These are phyloP conservation scores for Ennomos fuscantarius DNA, from an alignment of 2,888 invertebrate genomes.

Conservation along the genomic window DNA sequence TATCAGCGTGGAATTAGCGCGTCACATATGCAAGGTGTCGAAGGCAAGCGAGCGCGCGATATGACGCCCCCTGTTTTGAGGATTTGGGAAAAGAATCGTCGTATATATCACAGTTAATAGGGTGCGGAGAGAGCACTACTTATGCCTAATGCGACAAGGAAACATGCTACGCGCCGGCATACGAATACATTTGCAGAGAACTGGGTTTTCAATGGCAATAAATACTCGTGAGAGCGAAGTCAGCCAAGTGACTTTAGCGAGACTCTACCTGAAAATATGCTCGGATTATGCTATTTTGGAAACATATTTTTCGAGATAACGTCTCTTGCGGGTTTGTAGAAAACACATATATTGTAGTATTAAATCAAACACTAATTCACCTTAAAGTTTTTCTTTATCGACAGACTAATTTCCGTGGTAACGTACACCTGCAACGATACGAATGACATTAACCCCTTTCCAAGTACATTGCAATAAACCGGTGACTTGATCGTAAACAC, in stretches of 20 bases:
- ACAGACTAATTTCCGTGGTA: conserved; percentile 16
- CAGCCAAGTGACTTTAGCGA: conserved; percentile 48
- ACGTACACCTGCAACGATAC: conserved; percentile 55
- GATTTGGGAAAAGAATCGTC: conserved; percentile 82
- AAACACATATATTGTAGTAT: too few species aligned
- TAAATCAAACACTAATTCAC: too few species aligned
- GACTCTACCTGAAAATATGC: conserved; percentile 49
- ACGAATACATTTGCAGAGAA: conserved; percentile 72
- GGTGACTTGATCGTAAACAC: conserved; percentile 74
- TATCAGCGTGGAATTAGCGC: conserved; percentile 77
- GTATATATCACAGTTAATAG: conserved; percentile 84
- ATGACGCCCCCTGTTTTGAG: conserved; percentile 75
- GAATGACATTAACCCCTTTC: conserved; percentile 75
- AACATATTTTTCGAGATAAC: conserved; percentile 11
- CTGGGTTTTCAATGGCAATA: conserved; percentile 78
- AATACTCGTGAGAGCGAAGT: conserved; percentile 64
- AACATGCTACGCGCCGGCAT: conserved; percentile 76
- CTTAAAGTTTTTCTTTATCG: not conserved
- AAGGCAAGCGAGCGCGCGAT: conserved; percentile 69
- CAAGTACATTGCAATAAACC: conserved; percentile 73
- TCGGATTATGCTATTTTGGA: conserved; percentile 44
- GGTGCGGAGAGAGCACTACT: conserved; percentile 84
- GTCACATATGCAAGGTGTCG: conserved; percentile 67
- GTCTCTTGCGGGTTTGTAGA: not conserved
- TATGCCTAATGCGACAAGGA: conserved; percentile 84